A percentile compares a stretch with the other conserved stretches of the same genome.
Evolutionary conservation across 2,797 vertebrate genomes (phyloP).

Genomic region (Chromobotia macracanthus): DNA sequence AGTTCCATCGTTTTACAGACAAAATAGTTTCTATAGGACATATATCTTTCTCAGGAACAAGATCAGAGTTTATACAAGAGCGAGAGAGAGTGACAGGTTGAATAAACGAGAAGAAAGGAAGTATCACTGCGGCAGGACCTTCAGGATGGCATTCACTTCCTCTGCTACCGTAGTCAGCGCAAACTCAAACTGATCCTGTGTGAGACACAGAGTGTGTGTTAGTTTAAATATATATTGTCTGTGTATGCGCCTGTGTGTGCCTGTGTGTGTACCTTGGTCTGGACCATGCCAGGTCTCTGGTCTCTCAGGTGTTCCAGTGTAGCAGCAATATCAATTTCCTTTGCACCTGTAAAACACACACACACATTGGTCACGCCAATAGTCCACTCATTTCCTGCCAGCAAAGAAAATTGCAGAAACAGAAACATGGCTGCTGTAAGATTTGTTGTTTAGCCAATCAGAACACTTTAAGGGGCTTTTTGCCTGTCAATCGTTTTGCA

Average conservation of each 20-base stretch:
- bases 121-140: conserved; percentile 90
- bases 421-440: too few species aligned
- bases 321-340: conserved; percentile 98
- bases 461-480: too few species aligned
- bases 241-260: not conserved
- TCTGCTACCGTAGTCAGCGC: conserved; percentile 93
- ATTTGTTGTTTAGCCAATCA: too few species aligned
- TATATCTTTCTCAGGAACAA: conserved; percentile 43
- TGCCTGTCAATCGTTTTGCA: too few species aligned
- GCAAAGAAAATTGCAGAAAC: too few species aligned
- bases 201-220: conserved; percentile 47
- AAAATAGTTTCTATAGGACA: conserved; percentile 40
- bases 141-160: conserved; percentile 95
- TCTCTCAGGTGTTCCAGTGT: conserved; percentile 97
- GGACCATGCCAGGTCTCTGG: conserved; percentile 96
- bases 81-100: not conserved
- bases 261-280: conserved; percentile 87
- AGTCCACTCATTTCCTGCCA: too few species aligned
- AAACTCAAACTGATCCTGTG: conserved; percentile 97
- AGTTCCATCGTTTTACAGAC: conserved; percentile 51
- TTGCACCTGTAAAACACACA: conserved; percentile 85
- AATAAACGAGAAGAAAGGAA: conserved; percentile 49
- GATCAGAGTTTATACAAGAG: conserved; percentile 12
- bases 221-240: not conserved
- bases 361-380: conserved; percentile 11